These are phyloP conservation scores for Minunthozetes semirufus DNA, from an alignment of 2,888 invertebrate species.

Conservation along the genomic window DNA sequence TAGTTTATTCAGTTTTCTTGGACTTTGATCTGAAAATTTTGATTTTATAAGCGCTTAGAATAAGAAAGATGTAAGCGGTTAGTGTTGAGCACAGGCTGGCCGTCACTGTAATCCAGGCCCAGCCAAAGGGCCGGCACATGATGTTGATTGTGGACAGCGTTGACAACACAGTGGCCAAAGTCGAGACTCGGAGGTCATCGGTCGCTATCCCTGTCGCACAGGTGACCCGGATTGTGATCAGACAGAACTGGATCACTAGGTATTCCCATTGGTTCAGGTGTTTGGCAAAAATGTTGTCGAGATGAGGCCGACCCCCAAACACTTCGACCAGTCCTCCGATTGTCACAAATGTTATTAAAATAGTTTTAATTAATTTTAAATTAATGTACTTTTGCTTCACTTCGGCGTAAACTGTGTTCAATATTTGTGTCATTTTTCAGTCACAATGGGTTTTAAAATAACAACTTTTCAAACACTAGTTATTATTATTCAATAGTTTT, in stretches of 20 bases:
- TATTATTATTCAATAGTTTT: too few species aligned
- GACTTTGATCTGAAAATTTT: neutral
- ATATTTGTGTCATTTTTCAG: neutral
- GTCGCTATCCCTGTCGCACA: neutral
- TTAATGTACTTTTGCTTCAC: neutral
- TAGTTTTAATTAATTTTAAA: neutral
- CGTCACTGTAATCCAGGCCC: neutral
- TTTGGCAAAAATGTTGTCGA: constrained; percentile 2
- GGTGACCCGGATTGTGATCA: neutral
- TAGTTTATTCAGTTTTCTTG: too few species aligned
- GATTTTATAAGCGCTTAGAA: neutral
- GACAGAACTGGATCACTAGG: neutral
- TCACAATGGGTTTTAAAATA: neutral
- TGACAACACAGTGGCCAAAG: neutral
- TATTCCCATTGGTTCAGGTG: neutral
- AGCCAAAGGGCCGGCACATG: neutral
- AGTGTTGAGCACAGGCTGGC: neutral
- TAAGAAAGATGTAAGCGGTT: constrained; percentile 3
- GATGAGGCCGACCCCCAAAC: neutral
- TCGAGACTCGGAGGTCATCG: neutral
- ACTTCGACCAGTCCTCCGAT: neutral
- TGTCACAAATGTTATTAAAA: neutral
- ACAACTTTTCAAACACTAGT: too few species aligned
- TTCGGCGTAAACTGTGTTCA: constrained; percentile 1
- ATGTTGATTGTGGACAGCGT: constrained; percentile 7